Percentiles rank a stretch among this genome's conserved stretches.
Evolutionary conservation across 2,113 vertebrate genomes (phyloP).

Genomic region (Jaculus jaculus): DNA sequence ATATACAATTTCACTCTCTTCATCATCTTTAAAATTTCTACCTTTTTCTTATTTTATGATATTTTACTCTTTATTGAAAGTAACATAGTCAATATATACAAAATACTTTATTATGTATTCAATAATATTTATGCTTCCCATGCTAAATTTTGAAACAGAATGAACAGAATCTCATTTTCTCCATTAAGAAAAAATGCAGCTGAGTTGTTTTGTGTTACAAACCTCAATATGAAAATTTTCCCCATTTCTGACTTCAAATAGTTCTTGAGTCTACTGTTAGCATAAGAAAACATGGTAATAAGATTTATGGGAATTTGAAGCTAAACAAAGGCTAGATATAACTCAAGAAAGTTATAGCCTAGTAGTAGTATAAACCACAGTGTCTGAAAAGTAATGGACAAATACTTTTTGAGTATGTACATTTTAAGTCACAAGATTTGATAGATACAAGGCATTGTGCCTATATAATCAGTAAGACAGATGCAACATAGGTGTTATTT

Average conservation of each 20-base stretch:
- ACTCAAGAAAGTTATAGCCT: background rate
- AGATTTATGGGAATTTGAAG: background rate
- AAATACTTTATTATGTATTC: background rate
- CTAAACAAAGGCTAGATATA: background rate
- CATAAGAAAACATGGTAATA: background rate
- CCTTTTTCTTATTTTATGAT: background rate
- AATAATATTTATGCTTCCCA: background rate
- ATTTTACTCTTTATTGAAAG: background rate
- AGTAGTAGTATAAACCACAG: background rate
- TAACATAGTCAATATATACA: background rate
- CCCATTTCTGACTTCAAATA: conserved; percentile 49
- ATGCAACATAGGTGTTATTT: background rate
- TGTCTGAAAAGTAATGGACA: background rate
- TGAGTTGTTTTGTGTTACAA: conserved; percentile 8
- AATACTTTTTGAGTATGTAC: background rate
- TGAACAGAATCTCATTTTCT: background rate
- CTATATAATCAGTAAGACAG: background rate
- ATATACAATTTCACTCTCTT: background rate
- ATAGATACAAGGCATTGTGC: background rate
- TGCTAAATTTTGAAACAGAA: conserved; percentile 29
- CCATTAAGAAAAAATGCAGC: conserved; percentile 21
- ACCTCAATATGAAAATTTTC: background rate
- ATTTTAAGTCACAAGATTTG: background rate
- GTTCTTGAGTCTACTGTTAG: background rate
- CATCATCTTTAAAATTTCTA: background rate